phyloP scores from a whole-genome alignment of 2,888 invertebrate genomes.

The Caprella mutica region DNA sequence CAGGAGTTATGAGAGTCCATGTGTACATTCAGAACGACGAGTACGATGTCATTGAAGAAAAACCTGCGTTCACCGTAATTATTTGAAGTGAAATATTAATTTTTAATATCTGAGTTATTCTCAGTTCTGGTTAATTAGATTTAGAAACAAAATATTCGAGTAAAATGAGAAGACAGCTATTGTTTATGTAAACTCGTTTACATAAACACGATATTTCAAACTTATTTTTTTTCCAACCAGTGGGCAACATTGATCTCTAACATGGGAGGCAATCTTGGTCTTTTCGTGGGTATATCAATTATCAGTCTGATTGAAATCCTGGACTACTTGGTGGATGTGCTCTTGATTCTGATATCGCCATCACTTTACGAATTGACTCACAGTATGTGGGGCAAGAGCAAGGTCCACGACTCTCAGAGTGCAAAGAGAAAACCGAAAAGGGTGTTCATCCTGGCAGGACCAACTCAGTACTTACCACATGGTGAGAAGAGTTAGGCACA shows the following conservation, averaged over 20 bases:
- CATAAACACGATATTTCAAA: too few relatives aligned
- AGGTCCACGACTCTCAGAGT: not conserved
- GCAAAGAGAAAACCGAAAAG: not conserved
- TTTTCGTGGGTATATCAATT: slow-evolving; percentile 2
- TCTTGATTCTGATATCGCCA: slow-evolving; percentile 1
- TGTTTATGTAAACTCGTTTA: too few relatives aligned
- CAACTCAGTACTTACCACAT: not conserved
- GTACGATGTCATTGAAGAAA: too few relatives aligned
- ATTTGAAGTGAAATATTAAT: too few relatives aligned
- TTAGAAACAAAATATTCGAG: too few relatives aligned
- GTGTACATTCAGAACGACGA: too few relatives aligned
- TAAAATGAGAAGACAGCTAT: too few relatives aligned
- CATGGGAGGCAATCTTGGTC: not conserved
- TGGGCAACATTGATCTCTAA: slow-evolving; percentile 1
- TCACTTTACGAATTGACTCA: not conserved
- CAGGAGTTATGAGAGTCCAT: too few relatives aligned
- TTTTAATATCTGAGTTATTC: too few relatives aligned
- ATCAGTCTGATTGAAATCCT: not conserved
- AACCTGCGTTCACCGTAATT: too few relatives aligned
- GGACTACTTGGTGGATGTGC: not conserved
- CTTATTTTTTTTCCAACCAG: too few relatives aligned
- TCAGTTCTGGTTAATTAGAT: too few relatives aligned
- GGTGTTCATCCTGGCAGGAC: slow-evolving; percentile 2
- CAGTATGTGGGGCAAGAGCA: not conserved
- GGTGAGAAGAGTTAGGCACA: not conserved